Evolutionary conservation across 2,888 invertebrate genomes (phyloP).

Genomic region (Ernsta delagoae): DNA sequence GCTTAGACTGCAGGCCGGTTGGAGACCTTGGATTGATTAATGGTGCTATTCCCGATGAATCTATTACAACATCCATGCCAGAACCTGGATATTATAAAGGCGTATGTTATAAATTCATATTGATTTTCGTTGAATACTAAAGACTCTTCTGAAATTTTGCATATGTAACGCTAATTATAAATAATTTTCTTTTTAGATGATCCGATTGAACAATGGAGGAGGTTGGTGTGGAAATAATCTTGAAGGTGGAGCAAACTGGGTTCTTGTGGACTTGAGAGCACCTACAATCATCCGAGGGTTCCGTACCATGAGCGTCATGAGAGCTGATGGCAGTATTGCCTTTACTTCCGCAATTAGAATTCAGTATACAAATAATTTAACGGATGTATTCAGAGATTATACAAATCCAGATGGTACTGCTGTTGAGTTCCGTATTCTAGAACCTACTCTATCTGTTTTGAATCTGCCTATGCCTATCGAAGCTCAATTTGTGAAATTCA

Average conservation of each 20-base stretch:
- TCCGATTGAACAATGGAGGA: constrained; percentile 91
- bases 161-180: not conserved
- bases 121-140: not conserved
- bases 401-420: constrained; percentile 96
- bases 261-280: constrained; percentile 93
- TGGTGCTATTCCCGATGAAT: constrained; percentile 95
- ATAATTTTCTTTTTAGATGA: constrained; percentile 82
- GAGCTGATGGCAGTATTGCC: constrained; percentile 92
- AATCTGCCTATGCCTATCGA: constrained; percentile 96
- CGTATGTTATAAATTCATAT: constrained; percentile 75
- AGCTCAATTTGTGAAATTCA: constrained; percentile 94
- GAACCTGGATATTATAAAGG: constrained; percentile 93
- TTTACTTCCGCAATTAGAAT: constrained; percentile 96
- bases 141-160: too few relatives aligned
- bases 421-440: constrained; percentile 95
- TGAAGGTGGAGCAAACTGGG: constrained; percentile 95
- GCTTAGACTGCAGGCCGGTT: constrained; percentile 95
- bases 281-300: constrained; percentile 96
- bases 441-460: constrained; percentile 95
- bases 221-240: constrained; percentile 96
- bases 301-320: constrained; percentile 94
- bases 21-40: constrained; percentile 95
- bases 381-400: constrained; percentile 95
- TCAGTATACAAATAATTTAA: constrained; percentile 94
- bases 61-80: constrained; percentile 92